These are phyloP conservation scores for Elanus axillaris DNA, from an alignment of 2,113 vertebrate species.

Conservation along the genomic window DNA sequence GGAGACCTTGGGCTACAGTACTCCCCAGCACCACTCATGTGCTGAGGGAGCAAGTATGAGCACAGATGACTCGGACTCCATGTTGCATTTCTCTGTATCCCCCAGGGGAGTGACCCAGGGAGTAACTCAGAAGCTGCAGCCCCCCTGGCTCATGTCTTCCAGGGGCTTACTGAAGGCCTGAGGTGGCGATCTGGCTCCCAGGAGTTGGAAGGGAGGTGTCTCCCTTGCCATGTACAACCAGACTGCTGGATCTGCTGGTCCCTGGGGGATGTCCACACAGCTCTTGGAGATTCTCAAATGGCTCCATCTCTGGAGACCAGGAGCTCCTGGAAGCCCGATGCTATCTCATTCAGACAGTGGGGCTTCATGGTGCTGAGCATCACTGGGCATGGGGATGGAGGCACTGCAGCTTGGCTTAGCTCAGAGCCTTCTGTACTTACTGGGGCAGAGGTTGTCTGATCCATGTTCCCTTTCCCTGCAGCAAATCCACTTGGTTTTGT, in stretches of 20 bases:
- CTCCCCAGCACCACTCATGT: background rate
- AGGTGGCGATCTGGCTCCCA: background rate
- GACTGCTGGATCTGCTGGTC: background rate
- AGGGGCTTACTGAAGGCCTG: background rate
- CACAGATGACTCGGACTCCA: background rate
- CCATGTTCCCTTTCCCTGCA: background rate
- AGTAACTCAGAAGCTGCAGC: background rate
- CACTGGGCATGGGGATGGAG: background rate
- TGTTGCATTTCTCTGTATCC: background rate
- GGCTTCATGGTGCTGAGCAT: background rate
- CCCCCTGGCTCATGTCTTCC: background rate
- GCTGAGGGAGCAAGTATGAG: background rate
- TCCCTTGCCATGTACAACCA: background rate
- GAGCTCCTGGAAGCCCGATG: background rate
- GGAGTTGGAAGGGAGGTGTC: background rate
- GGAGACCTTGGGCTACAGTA: background rate
- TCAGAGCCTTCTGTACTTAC: background rate
- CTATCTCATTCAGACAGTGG: background rate
- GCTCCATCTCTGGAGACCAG: background rate
- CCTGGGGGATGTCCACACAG: background rate
- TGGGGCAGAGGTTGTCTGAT: too few species aligned
- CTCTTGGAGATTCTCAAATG: background rate
- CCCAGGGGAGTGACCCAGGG: background rate
- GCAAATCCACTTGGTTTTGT: background rate
- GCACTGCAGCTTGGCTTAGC: background rate